Evolutionary conservation across 37 sponge, comb jelly and placozoan genomes (phyloP), one percentile per base, ranked within the genome.

Genomic region (Ianthella basta): DNA sequence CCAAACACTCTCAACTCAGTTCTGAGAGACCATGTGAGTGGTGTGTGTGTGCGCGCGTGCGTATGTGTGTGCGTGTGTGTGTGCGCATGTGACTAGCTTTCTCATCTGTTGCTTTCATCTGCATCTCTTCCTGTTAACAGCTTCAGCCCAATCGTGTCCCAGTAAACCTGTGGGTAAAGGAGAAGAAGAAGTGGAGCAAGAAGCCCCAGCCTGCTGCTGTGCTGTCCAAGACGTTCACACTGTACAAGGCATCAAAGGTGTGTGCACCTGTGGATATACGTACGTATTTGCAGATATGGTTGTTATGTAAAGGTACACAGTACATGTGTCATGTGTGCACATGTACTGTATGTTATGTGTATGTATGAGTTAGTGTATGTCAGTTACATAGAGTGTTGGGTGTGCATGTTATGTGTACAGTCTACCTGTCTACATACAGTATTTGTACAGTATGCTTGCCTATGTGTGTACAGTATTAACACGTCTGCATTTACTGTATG

Each of bases 101-200:
- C 59, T 57, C n/a, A n/a, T n/a, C n/a, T n/a, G 59, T 57, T 18
- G 18, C 59, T 6, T 72, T 34, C n/a, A n/a, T n/a, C n/a, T n/a
- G n/a, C n/a, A n/a, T n/a, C n/a, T n/a, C n/a, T n/a, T n/a, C n/a
- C n/a, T n/a, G n/a, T n/a, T n/a, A n/a, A n/a, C 39, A 72, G 73
- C 40, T 72, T 33, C 73, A 72, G 73, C 73, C 73, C 8, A 72
- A 72, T 32, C 34, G 77, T 21, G 88, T 88, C 54, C 27, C 60
- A 60, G 83, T 93, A 10, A 60, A 21, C 1, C 57, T 93, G 30
- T 82, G 83, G 25, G 89, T 92, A 6, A 83, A 70, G 27, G 94
- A 93, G 86, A 91, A 89, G 85, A 95, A 74, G 57, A 89, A 74
- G 30, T 92, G 92, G 95, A 89, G 80, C 82, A 95, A 92, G 65